Evolutionary conservation across 1,140 invertebrate genomes (phyloP).

Genomic region (Drosophila kepulauana): DNA sequence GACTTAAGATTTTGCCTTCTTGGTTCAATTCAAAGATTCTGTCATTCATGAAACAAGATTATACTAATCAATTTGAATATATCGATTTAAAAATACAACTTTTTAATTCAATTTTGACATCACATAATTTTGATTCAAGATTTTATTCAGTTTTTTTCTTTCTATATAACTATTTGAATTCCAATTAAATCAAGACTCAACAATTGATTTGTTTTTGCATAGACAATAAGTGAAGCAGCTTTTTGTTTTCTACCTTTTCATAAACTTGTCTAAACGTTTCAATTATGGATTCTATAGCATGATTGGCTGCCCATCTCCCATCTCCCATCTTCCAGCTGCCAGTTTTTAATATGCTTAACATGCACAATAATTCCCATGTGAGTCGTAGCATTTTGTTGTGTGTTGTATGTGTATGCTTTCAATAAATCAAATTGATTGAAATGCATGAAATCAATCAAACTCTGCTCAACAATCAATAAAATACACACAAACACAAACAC

Average conservation of each 20-base stretch:
- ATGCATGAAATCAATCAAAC: constrained; percentile 24
- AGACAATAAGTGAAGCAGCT: not conserved
- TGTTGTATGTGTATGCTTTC: constrained; percentile 5
- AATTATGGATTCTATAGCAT: not conserved
- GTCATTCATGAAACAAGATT: no score
- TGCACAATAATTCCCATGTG: constrained; percentile 6
- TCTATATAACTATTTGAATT: no score
- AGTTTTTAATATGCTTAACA: constrained; percentile 1
- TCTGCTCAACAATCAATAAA: constrained; percentile 17
- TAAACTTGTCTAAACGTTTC: not conserved
- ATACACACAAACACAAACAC: not conserved
- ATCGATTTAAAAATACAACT: no score
- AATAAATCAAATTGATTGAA: constrained; percentile 26
- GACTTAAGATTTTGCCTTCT: no score
- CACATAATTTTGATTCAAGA: no score
- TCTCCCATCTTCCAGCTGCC: not conserved
- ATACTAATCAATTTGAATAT: no score
- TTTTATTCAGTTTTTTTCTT: no score
- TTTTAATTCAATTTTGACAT: no score
- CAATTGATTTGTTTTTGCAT: no score
- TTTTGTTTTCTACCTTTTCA: no score
- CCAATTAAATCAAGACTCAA: no score
- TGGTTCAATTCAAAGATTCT: no score
- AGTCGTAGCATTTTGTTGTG: constrained; percentile 3
- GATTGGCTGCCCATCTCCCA: not conserved